These are phyloP conservation scores for Aldabrachelys gigantea DNA, from an alignment of 2,113 vertebrate genomes.

Conservation along the genomic window DNA sequence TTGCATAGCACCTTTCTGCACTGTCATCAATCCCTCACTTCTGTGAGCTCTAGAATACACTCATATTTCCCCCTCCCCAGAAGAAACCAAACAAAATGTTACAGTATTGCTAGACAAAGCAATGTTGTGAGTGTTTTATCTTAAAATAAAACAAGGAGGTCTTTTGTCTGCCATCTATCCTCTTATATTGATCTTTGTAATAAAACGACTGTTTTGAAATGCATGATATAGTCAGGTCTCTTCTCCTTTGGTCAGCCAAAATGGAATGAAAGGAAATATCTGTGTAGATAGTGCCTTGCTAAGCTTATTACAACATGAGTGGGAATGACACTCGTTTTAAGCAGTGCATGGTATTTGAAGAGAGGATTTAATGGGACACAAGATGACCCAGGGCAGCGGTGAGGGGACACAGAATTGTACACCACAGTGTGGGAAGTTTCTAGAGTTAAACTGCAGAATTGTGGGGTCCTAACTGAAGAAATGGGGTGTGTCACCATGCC, in stretches of 20 bases:
- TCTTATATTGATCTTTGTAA: neutral
- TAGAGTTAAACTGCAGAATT: neutral
- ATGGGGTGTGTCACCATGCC: neutral
- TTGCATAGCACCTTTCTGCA: neutral
- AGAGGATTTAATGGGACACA: neutral
- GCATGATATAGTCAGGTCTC: neutral
- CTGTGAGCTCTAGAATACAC: neutral
- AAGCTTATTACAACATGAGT: neutral
- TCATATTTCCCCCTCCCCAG: neutral
- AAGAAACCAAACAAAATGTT: neutral
- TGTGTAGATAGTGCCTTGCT: neutral
- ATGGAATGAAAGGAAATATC: neutral
- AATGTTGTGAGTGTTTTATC: neutral
- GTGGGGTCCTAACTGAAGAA: neutral
- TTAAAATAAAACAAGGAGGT: neutral
- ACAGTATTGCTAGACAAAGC: constrained; percentile 7
- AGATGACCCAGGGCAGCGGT: neutral
- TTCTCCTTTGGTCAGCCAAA: neutral
- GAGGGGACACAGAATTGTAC: neutral
- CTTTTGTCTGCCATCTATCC: neutral
- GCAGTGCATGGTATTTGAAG: neutral
- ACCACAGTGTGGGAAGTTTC: neutral
- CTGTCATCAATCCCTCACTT: neutral
- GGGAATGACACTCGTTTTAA: neutral
- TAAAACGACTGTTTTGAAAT: neutral